Conservation (phyloP, 1,140 invertebrate genomes). For the Bradysia coprophila region DNA sequence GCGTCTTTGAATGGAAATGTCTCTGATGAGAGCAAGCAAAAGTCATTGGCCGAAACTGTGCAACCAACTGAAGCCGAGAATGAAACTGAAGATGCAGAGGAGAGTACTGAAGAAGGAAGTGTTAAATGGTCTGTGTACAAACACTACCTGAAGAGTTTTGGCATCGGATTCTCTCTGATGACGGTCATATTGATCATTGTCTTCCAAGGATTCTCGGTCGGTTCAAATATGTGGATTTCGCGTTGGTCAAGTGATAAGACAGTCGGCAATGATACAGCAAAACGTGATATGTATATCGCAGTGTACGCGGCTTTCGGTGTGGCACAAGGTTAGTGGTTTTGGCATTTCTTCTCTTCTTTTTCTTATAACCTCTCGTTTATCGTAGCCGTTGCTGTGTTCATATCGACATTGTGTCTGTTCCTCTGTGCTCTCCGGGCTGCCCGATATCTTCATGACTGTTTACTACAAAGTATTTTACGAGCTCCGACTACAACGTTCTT, state of each 20-base stretch:
- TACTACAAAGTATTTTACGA: conserved; percentile 37
- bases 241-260: conserved; percentile 57
- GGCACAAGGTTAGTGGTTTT: conserved; percentile 57
- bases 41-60: not conserved
- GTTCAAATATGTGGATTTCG: conserved; percentile 85
- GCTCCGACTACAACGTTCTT: conserved; percentile 59
- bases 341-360: conserved; percentile 1
- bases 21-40: not conserved
- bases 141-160: conserved; percentile 76
- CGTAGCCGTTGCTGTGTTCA: not conserved
- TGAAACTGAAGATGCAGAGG: conserved; percentile 70
- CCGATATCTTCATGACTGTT: conserved; percentile 27
- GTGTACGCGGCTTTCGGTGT: conserved; percentile 74
- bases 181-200: conserved; percentile 71
- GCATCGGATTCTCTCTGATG: conserved; percentile 46
- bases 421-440: conserved; percentile 12
- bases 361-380: not conserved
- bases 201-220: conserved; percentile 73
- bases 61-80: conserved; percentile 29
- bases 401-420: not conserved
- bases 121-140: conserved; percentile 79
- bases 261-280: conserved; percentile 31
- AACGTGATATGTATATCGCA: conserved; percentile 64
- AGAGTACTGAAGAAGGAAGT: conserved; percentile 80
- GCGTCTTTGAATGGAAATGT: conserved; percentile 5